A percentile compares a stretch with the other conserved stretches of the same genome.
phyloP scores from a whole-genome alignment of 2,888 invertebrate species.

The Drosophila prolongata region DNA sequence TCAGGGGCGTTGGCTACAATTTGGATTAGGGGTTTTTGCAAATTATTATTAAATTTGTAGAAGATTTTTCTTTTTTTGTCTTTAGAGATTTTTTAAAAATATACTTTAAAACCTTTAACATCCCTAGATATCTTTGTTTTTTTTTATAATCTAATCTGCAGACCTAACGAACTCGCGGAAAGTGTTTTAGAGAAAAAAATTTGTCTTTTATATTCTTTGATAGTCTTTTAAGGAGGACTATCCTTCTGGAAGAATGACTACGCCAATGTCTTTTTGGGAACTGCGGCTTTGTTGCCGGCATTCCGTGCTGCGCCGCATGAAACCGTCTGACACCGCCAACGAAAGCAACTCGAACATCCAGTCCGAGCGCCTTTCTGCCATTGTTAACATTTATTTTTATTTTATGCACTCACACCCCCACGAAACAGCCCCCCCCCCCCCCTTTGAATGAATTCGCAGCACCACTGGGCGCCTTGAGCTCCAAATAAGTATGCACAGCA shows the following conservation, averaged over 20 bases:
- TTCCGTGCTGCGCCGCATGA: conserved; percentile 68
- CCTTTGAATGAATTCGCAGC: neutral
- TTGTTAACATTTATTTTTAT: conserved; percentile 80
- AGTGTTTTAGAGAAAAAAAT: no score
- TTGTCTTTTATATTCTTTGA: no score
- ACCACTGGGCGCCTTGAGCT: conserved; percentile 65
- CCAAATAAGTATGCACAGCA: conserved; percentile 79
- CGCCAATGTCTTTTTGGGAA: conserved; percentile 4
- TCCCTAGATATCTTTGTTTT: no score
- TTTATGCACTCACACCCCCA: conserved; percentile 72
- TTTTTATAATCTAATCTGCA: no score
- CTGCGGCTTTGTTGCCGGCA: conserved; percentile 50
- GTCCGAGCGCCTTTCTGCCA: conserved; percentile 73
- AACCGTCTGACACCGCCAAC: conserved; percentile 55
- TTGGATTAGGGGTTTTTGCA: no score
- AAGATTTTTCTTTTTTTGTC: no score
- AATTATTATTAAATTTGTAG: no score
- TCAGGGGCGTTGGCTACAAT: neutral
- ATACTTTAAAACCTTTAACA: no score
- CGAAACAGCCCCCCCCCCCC: neutral
- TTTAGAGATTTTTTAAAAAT: no score
- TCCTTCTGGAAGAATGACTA: neutral
- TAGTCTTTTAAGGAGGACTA: neutral
- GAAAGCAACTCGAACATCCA: conserved; percentile 39
- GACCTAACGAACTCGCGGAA: no score